Percentiles rank a stretch among this genome's conserved stretches.
Evolutionary conservation across 2,888 invertebrate species (phyloP).

Genomic region (Andrena camellia): DNA sequence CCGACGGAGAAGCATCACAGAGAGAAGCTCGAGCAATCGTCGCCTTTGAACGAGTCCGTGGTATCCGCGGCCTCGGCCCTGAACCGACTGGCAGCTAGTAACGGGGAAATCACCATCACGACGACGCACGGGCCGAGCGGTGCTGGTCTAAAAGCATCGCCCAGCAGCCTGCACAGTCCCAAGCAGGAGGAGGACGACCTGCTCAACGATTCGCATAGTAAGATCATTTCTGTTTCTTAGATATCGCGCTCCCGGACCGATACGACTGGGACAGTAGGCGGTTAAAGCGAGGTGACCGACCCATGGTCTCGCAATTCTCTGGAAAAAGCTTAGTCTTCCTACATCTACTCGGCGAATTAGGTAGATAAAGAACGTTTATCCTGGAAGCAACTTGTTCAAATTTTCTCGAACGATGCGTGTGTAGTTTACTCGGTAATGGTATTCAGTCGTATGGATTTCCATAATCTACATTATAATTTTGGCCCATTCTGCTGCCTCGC

Average conservation of each 20-base stretch:
- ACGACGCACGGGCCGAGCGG: conserved; percentile 89
- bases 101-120: conserved; percentile 94
- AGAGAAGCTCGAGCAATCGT: conserved; percentile 86
- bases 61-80: conserved; percentile 88
- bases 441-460: neutral
- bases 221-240: conserved; percentile 84
- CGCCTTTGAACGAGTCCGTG: conserved; percentile 84
- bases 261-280: neutral
- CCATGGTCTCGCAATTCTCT: neutral
- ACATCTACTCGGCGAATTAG: too few relatives aligned
- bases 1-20: conserved; percentile 84
- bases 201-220: conserved; percentile 94
- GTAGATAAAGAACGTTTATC: too few relatives aligned
- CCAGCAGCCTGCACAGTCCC: conserved; percentile 84
- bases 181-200: conserved; percentile 87
- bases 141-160: conserved; percentile 82
- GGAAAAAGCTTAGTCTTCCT: neutral
- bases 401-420: neutral
- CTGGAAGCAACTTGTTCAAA: too few relatives aligned
- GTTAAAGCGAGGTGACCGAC: neutral
- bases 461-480: conserved; percentile 1
- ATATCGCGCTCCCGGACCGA: neutral
- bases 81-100: conserved; percentile 91
- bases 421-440: neutral
- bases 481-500: conserved; percentile 5